Percentiles rank a stretch among this genome's conserved stretches.
Conservation (phyloP, 64 coral and sea anemone genomes). For the Catalaphyllia jardinei region DNA sequence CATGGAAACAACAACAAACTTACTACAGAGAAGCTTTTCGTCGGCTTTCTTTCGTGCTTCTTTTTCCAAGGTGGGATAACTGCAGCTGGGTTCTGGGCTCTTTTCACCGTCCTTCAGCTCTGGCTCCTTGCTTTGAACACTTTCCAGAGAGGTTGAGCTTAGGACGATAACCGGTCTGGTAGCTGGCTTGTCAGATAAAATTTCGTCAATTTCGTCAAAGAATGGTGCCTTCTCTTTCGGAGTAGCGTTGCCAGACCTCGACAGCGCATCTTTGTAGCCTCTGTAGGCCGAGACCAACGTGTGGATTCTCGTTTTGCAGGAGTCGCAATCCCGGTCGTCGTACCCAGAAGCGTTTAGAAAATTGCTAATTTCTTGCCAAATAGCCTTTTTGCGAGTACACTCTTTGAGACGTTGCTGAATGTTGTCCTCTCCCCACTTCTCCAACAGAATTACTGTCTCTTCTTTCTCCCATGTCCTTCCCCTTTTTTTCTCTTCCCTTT, state of each 20-base stretch:
- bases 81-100: constrained; percentile 1
- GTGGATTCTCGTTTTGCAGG: constrained; percentile 38
- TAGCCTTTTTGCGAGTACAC: constrained; percentile 33
- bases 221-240: constrained; percentile 35
- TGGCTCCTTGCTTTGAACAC: neutral
- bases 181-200: constrained; percentile 38
- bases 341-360: constrained; percentile 41
- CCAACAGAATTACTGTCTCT: constrained; percentile 38
- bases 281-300: constrained; percentile 20
- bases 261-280: constrained; percentile 5
- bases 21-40: no score
- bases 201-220: constrained; percentile 38
- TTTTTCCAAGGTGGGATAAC: neutral
- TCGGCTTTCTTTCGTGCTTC: constrained; percentile 9
- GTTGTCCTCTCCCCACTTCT: constrained; percentile 51
- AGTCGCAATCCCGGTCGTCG: constrained; percentile 32
- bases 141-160: constrained; percentile 8
- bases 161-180: constrained; percentile 26
- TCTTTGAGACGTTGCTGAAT: constrained; percentile 41
- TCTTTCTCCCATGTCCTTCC: constrained; percentile 53
- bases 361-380: constrained; percentile 36
- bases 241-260: constrained; percentile 18
- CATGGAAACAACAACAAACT: no score
- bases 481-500: constrained; percentile 14
- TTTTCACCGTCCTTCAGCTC: no score